Evolutionary conservation across 64 coral and sea anemone genomes (phyloP).

Genomic region (Acropora yongei): DNA sequence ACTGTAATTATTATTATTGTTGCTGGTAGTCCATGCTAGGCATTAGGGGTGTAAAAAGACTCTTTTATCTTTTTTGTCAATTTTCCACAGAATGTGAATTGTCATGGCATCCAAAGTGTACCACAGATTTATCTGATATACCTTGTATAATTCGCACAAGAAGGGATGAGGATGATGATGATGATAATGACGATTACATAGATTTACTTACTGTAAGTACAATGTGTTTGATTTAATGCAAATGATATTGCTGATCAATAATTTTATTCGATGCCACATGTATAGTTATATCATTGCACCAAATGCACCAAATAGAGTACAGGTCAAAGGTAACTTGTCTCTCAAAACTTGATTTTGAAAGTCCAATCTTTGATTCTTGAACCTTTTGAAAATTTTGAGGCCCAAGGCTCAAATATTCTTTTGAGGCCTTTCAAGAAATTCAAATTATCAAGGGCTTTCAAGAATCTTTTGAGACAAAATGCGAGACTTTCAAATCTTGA

Average conservation of each 20-base stretch:
- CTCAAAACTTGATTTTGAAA: neutral
- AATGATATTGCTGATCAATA: too few species aligned
- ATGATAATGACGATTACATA: constrained; percentile 33
- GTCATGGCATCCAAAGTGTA: constrained; percentile 48
- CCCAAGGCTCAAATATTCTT: neutral
- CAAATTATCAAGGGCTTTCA: too few species aligned
- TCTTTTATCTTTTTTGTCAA: neutral
- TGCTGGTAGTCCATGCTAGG: too few species aligned
- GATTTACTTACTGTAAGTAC: constrained; percentile 56
- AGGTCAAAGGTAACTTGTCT: too few species aligned
- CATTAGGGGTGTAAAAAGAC: too few species aligned
- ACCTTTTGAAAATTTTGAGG: neutral
- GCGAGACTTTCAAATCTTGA: too few species aligned
- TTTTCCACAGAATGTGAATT: constrained; percentile 50
- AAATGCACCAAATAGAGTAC: too few species aligned
- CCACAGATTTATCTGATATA: constrained; percentile 18
- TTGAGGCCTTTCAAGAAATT: neutral
- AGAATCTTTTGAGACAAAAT: too few species aligned
- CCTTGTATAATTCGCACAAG: constrained; percentile 16
- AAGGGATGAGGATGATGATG: neutral
- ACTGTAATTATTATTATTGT: too few species aligned
- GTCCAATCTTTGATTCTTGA: neutral
- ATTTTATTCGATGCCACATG: too few species aligned
- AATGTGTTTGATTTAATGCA: neutral
- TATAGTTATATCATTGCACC: too few species aligned